A percentile compares a stretch with the other conserved stretches of the same genome.
These are phyloP conservation scores for Pseudochaenichthys georgianus DNA, from an alignment of 2,797 vertebrate genomes.

Conservation along the genomic window DNA sequence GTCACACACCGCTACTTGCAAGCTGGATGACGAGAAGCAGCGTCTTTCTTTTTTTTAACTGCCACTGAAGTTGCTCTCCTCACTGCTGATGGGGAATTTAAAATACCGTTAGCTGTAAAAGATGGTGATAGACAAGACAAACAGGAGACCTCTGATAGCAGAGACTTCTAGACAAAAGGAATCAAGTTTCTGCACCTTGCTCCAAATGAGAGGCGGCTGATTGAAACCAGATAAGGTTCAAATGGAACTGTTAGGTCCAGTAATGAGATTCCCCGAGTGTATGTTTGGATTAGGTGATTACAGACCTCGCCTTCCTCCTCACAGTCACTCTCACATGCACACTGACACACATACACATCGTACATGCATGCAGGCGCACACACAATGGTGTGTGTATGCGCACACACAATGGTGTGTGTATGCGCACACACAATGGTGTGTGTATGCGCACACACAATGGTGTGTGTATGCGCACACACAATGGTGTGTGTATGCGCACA, in stretches of 20 bases:
- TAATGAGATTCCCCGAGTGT: slow-evolving; percentile 87
- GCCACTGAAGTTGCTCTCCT: slow-evolving; percentile 48
- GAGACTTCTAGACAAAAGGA: slow-evolving; percentile 80
- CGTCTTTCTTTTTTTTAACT: slow-evolving; percentile 27
- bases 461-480: too few relatives aligned
- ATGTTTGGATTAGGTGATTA: slow-evolving; percentile 90
- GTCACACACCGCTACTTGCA: slow-evolving; percentile 70
- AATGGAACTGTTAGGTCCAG: slow-evolving; percentile 84
- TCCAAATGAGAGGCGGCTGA: slow-evolving; percentile 80
- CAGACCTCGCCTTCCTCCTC: slow-evolving; percentile 79
- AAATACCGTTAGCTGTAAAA: slow-evolving; percentile 60
- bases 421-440: not conserved
- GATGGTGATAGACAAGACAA: slow-evolving; percentile 80
- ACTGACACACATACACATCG: slow-evolving; percentile 35
- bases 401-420: not conserved
- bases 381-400: not conserved
- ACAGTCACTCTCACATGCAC: slow-evolving; percentile 67
- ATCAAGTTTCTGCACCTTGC: slow-evolving; percentile 78
- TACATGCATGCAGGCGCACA: not conserved
- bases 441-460: too few relatives aligned
- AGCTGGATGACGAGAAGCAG: slow-evolving; percentile 72
- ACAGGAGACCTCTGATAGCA: slow-evolving; percentile 75
- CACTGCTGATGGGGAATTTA: slow-evolving; percentile 63
- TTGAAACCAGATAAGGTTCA: slow-evolving; percentile 88
- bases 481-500: too few relatives aligned